Percentiles rank a stretch among this genome's conserved stretches.
Conservation (phyloP, 2,888 invertebrate genomes). For the Drosophila subquinaria region DNA sequence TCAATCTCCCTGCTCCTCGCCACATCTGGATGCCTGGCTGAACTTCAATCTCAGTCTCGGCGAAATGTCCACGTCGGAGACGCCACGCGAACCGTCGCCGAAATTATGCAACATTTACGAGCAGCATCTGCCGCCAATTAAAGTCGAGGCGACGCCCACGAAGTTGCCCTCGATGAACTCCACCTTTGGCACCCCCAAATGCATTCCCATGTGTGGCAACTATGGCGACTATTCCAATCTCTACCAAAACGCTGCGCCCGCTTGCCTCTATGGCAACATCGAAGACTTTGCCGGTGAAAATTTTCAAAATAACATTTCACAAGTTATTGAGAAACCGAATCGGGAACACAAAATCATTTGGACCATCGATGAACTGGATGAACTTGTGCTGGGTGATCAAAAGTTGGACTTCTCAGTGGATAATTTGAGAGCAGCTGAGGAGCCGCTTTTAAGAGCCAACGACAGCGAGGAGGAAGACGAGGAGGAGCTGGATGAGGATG, state of each 20-base stretch:
- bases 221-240: conserved; percentile 64
- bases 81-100: conserved; percentile 53
- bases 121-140: conserved; percentile 35
- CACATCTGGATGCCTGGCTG: conserved; percentile 85
- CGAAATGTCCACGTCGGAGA: conserved; percentile 58
- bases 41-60: conserved; percentile 79
- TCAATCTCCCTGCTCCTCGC: conserved; percentile 85
- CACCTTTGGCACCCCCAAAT: conserved; percentile 83
- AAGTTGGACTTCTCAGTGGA: conserved; percentile 3
- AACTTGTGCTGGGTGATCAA: conserved; percentile 52
- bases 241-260: conserved; percentile 29
- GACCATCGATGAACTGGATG: conserved; percentile 84
- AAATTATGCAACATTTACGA: conserved; percentile 74
- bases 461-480: conserved; percentile 57
- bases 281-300: conserved; percentile 77
- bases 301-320: conserved; percentile 80
- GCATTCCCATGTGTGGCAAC: conserved; percentile 68
- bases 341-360: conserved; percentile 85
- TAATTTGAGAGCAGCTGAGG: conserved; percentile 34
- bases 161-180: conserved; percentile 85
- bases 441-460: conserved; percentile 18
- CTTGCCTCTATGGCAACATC: conserved; percentile 46
- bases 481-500: conserved; percentile 52
- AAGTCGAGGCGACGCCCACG: conserved; percentile 32
- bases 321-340: conserved; percentile 81